Evolutionary conservation across 30 jellyfish, hydroid and myxozoan genomes (phyloP).

Genomic region (Rhopilema esculentum): DNA sequence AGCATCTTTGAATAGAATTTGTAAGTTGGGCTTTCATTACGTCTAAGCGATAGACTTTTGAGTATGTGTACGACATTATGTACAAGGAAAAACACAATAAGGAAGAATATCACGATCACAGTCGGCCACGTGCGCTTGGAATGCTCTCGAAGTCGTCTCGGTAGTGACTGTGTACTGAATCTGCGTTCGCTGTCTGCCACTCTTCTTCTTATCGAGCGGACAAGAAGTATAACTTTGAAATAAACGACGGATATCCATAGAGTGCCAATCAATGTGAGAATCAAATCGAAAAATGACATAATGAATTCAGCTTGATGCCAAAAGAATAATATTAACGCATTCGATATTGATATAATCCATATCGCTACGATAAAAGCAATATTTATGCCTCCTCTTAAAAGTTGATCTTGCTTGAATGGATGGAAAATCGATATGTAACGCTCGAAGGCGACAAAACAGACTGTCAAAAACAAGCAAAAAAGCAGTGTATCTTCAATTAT

Average conservation of each 20-base stretch:
- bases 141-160: neutral
- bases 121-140: constrained; percentile 42
- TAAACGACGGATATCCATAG: constrained; percentile 29
- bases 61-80: neutral
- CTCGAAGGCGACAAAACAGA: constrained; percentile 40
- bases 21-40: neutral
- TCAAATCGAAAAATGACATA: neutral
- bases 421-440: constrained; percentile 47
- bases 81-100: neutral
- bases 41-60: neutral
- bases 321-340: neutral
- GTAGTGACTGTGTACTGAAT: neutral
- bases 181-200: constrained; percentile 25
- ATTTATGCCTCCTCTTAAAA: neutral
- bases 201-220: constrained; percentile 17
- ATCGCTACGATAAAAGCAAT: neutral
- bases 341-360: constrained; percentile 15
- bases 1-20: neutral
- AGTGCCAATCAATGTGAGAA: constrained; percentile 2
- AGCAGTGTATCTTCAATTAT: constrained; percentile 19
- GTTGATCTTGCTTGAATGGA: constrained; percentile 36
- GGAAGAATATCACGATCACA: neutral
- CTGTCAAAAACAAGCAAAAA: constrained; percentile 29
- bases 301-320: neutral
- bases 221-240: constrained; percentile 17